Evolutionary conservation across 1,140 invertebrate species (phyloP), one percentile per base, ranked within the genome.

Genomic region (Carposina sasakii): DNA sequence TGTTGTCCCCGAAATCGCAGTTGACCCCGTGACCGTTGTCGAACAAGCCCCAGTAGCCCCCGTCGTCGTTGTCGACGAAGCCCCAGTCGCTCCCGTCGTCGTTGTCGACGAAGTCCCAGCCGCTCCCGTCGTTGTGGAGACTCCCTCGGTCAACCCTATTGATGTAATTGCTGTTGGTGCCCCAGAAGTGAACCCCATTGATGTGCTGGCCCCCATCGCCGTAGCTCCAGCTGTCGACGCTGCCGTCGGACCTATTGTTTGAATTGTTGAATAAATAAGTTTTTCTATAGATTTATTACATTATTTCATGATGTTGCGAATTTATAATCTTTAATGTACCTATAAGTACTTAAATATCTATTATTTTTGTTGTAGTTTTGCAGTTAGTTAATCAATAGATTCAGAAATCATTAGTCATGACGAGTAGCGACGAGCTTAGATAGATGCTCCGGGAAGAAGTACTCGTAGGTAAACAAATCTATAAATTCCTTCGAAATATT

Each of bases 151-250:
- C 28, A 55, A 55, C 44, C 57, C 59, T n/a, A n/a, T 63, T 41
- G 45, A 81, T 58, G 17, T 76, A 50, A 30, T 55, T 60, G 20
- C 60, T 58, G 39, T 56, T 40, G n/a, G 61, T 47, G n/a, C 52
- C 33, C 44, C 54, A n/a, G 48, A 45, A 0, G 13, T 52, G 5
- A 64, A 67, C 59, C 65, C 66, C 48, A 42, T 61, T 16, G 63
- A 69, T 19, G 31, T 62, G 9, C 30, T 62, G 8, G 17, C 3
- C 41, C 52, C 52, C 33, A 15, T 54, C 12, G 28, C 36, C 17
- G 54, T 66, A 9, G 31, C 28, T 26, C 57, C 57, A 34, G 43
- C 43, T 39, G 43, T 13, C 39, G 49, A 26, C 23, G 36, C 16
- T 28, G 43, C 22, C 21, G 47, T 39, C 17, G 44, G 48, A 41